A percentile compares a stretch with the other conserved stretches of the same genome.
These are phyloP conservation scores for Solenodon paradoxus DNA, from an alignment of 2,113 vertebrate genomes.

Conservation along the genomic window DNA sequence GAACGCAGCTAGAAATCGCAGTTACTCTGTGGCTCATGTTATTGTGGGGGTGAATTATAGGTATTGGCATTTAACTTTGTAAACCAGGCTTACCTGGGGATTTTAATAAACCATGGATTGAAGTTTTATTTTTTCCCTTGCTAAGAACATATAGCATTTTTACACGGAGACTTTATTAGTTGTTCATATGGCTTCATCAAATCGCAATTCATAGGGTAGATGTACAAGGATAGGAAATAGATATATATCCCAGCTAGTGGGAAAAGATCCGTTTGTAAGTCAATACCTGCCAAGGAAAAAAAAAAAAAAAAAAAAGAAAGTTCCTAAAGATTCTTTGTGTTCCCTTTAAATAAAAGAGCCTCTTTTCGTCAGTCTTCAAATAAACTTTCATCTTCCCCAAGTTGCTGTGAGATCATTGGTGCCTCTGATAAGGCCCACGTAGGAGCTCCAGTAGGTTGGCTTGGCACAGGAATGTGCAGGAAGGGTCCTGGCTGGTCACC, in stretches of 20 bases:
- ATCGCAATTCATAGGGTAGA: conserved; percentile 40
- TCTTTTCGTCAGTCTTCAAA: conserved; percentile 59
- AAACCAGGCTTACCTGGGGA: conserved; percentile 57
- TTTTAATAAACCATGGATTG: conserved; percentile 70
- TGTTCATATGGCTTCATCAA: conserved; percentile 65
- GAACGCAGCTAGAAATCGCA: conserved; percentile 73
- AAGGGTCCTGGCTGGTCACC: neutral
- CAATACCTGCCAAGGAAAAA: conserved; percentile 31
- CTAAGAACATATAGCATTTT: conserved; percentile 68
- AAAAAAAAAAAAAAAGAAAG: neutral
- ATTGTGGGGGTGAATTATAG: conserved; percentile 56
- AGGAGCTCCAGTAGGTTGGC: neutral
- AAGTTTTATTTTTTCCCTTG: conserved; percentile 65
- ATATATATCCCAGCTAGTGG: conserved; percentile 35
- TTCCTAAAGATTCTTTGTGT: conserved; percentile 29
- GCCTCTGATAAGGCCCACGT: conserved; percentile 2
- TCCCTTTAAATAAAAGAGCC: conserved; percentile 57
- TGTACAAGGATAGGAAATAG: conserved; percentile 53
- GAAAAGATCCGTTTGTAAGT: conserved; percentile 47
- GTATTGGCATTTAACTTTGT: conserved; percentile 59
- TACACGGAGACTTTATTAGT: conserved; percentile 60
- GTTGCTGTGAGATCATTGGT: conserved; percentile 19
- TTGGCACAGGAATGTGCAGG: neutral
- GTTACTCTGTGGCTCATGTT: conserved; percentile 58
- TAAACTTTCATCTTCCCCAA: conserved; percentile 59